Conservation (phyloP, 2,797 vertebrate genomes). For the Tokudaia muenninki region DNA sequence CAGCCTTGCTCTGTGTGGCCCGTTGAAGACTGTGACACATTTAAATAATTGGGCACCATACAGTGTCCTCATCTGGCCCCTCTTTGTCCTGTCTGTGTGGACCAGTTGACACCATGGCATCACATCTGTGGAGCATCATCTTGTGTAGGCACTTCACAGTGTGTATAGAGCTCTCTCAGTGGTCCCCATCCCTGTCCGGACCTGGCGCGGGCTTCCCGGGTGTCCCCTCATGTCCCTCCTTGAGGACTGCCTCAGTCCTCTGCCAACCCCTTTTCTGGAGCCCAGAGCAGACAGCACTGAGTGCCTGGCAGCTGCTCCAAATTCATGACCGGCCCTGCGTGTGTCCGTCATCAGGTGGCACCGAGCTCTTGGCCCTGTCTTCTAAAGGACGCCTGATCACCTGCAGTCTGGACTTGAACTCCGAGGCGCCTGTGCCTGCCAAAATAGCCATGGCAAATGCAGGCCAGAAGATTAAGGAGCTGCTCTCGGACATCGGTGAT, state of each 20-base stretch:
- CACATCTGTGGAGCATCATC: fast-evolving
- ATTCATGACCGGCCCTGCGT: fast-evolving
- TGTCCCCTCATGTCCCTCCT: neutral
- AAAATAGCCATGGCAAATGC: conserved; percentile 81
- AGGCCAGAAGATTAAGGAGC: conserved; percentile 90
- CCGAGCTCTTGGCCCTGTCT: conserved; percentile 91
- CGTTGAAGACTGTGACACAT: fast-evolving
- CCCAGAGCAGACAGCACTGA: neutral
- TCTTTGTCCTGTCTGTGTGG: neutral
- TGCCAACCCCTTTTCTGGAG: neutral
- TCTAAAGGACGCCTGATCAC: conserved; percentile 92
- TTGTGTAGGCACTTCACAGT: neutral
- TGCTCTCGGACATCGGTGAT: conserved; percentile 93
- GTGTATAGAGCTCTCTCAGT: no score
- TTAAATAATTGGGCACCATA: fast-evolving
- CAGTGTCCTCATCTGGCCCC: neutral
- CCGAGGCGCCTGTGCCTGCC: conserved; percentile 45
- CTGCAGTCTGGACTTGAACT: conserved; percentile 88
- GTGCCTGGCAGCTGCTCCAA: neutral
- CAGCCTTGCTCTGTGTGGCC: neutral
- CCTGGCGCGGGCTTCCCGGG: neutral
- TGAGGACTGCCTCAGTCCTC: neutral
- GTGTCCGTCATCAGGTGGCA: conserved; percentile 84
- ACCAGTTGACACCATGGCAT: neutral
- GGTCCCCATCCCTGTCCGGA: neutral